Evolutionary conservation across 1,140 invertebrate species (phyloP), one percentile per base, ranked within the genome.

Genomic region (Diachasma alloeum): DNA sequence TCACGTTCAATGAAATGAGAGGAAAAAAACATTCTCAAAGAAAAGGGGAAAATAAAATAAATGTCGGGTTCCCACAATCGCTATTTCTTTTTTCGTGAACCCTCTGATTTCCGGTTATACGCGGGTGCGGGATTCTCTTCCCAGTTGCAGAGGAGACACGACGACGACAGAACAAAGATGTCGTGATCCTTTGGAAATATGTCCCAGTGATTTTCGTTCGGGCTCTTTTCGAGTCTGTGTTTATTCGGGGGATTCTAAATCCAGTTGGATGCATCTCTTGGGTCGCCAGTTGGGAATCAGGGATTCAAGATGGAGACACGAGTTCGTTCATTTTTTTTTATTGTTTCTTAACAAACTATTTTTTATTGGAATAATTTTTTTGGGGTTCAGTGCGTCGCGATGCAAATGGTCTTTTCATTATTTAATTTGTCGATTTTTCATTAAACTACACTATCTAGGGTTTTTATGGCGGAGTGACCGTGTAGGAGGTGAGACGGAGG

Each of bases 41-140:
- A 31, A n/a, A 15, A 13, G n/a, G 13, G 31, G 17, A 68, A 31
- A 31, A 66, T 24, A 22, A 66, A 66, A 68, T 39, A 68, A 39
- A 68, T 68, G 36, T 74, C 37, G 56, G 26, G 36, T 68, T 68
- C 66, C 31, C 66, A 68, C 66, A 68, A 68, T 68, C 36, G 66
- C 66, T n/a, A 68, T 37, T 37, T 39, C 10, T 68, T 68, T 68
- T 68, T 73, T 46, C 63, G 2, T 42, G 9, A 19, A 36, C 48
- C 2, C 67, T 39, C 44, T 74, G 76, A 77, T 77, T 77, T 77
- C 76, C 76, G 76, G 76, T 77, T 72, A 67, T 37, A 68, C 36
- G 66, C n/a, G 66, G 36, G 24, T 63, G 59, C 59, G 17, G 39
- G 39, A 42, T 56, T 56, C 48, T 56, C 31, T 22, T 15, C 24